Conservation (phyloP, 2,888 invertebrate genomes). For the Pseudococcus viburni region DNA sequence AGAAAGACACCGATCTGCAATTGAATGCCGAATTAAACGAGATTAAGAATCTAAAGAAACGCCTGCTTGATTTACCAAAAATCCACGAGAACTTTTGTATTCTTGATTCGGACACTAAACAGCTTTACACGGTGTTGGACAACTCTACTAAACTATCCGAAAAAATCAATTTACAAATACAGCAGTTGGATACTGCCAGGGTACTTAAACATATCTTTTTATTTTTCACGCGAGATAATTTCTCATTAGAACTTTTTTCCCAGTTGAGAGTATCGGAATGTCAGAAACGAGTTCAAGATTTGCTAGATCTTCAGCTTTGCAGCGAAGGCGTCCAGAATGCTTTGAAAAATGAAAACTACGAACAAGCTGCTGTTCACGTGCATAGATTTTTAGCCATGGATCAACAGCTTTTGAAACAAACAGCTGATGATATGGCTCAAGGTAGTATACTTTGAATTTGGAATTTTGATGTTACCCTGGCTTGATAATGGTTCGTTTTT, state of each 20-base stretch:
- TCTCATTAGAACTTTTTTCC: not conserved
- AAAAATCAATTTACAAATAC: conserved; percentile 60
- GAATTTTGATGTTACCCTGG: not conserved
- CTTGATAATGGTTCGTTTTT: conserved; percentile 64
- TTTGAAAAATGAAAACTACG: conserved; percentile 94
- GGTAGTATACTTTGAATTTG: conserved; percentile 70
- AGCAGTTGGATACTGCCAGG: conserved; percentile 58
- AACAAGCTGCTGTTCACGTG: conserved; percentile 95
- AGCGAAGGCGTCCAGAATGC: conserved; percentile 98
- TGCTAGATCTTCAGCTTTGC: conserved; percentile 94
- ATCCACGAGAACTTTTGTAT: conserved; percentile 53
- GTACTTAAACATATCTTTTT: not conserved
- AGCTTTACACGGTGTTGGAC: conserved; percentile 1
- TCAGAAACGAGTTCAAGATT: conserved; percentile 93
- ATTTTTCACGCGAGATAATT: too few relatives aligned
- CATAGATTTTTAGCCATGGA: conserved; percentile 95
- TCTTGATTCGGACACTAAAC: conserved; percentile 39
- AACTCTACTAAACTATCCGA: conserved; percentile 36
- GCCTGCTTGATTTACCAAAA: conserved; percentile 13
- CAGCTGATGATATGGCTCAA: conserved; percentile 82
- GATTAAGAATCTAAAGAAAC: conserved; percentile 24
- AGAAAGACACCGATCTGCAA: conserved; percentile 47
- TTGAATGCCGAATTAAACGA: conserved; percentile 38
- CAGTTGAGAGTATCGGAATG: conserved; percentile 86
- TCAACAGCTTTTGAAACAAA: conserved; percentile 83